Conservation (phyloP, 2,113 vertebrate genomes). For the Neodontobutis hainanensis region DNA sequence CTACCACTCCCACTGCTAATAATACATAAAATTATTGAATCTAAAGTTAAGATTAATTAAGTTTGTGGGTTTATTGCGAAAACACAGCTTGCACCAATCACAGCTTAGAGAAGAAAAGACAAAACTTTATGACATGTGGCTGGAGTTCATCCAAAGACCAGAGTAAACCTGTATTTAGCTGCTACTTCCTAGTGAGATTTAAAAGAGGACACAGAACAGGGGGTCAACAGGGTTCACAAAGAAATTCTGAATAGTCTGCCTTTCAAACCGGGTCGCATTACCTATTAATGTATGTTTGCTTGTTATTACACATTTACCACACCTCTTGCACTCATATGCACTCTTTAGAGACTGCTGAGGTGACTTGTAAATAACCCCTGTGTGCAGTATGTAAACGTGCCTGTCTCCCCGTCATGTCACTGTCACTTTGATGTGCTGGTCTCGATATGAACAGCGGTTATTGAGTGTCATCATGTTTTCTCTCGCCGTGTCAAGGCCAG, state of each 20-base stretch:
- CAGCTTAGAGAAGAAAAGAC: too few relatives aligned
- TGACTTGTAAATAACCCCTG: conserved; percentile 48
- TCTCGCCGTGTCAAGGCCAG: conserved; percentile 48
- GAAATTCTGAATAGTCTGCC: not conserved
- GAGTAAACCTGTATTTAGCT: too few relatives aligned
- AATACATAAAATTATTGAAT: too few relatives aligned
- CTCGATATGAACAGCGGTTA: conserved; percentile 37
- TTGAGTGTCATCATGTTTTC: conserved; percentile 57
- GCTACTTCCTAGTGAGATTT: too few relatives aligned
- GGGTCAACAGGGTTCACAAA: too few relatives aligned
- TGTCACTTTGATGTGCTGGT: conserved; percentile 50
- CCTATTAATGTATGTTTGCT: not conserved
- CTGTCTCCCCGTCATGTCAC: conserved; percentile 27
- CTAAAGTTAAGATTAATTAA: too few relatives aligned
- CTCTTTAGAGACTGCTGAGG: conserved; percentile 29
- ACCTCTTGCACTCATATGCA: not conserved
- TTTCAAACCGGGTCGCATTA: not conserved
- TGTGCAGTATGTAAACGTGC: conserved; percentile 21
- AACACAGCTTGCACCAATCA: too few relatives aligned
- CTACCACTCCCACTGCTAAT: too few relatives aligned
- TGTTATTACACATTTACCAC: not conserved
- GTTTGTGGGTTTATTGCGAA: too few relatives aligned
- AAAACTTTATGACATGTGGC: too few relatives aligned
- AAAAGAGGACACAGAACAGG: too few relatives aligned
- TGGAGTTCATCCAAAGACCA: too few relatives aligned